These are phyloP conservation scores for Phthorimaea operculella DNA, from an alignment of 1,140 invertebrate species.

Conservation along the genomic window DNA sequence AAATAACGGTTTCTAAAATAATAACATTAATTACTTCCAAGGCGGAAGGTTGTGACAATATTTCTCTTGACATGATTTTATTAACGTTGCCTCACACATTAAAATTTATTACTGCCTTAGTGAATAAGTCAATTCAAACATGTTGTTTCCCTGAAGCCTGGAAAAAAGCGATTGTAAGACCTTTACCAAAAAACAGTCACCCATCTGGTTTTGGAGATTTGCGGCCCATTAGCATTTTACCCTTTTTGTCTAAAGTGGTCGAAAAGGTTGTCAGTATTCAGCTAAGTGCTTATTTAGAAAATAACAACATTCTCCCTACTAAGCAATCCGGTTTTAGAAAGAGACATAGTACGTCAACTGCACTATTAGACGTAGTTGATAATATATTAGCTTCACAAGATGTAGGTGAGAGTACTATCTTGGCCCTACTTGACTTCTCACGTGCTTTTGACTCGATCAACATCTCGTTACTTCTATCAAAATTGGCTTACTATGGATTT, in stretches of 20 bases:
- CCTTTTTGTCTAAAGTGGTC: conserved; percentile 11
- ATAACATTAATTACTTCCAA: neutral
- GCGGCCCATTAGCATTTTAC: conserved; percentile 10
- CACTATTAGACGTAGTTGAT: neutral
- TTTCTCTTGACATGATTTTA: conserved; percentile 7
- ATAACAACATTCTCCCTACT: conserved; percentile 13
- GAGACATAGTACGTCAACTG: neutral
- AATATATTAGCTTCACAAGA: neutral
- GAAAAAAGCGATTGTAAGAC: conserved; percentile 4
- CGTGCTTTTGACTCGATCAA: conserved; percentile 3
- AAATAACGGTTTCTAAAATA: neutral
- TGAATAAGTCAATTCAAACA: conserved; percentile 2
- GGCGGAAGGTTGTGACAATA: conserved; percentile 2
- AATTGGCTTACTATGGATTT: conserved; percentile 3
- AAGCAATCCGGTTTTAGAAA: neutral
- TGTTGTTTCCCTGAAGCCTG: conserved; percentile 1
- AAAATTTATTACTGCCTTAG: conserved; percentile 2
- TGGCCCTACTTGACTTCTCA: conserved; percentile 4
- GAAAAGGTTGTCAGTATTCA: conserved; percentile 17
- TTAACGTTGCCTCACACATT: conserved; percentile 6
- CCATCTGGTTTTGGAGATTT: conserved; percentile 1
- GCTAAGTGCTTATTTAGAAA: conserved; percentile 10
- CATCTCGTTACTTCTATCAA: conserved; percentile 2
- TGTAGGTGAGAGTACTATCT: neutral
- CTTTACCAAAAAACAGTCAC: conserved; percentile 4